phyloP scores from a whole-genome alignment of 2,797 vertebrate genomes.

The Lagocephalus sceleratus region DNA sequence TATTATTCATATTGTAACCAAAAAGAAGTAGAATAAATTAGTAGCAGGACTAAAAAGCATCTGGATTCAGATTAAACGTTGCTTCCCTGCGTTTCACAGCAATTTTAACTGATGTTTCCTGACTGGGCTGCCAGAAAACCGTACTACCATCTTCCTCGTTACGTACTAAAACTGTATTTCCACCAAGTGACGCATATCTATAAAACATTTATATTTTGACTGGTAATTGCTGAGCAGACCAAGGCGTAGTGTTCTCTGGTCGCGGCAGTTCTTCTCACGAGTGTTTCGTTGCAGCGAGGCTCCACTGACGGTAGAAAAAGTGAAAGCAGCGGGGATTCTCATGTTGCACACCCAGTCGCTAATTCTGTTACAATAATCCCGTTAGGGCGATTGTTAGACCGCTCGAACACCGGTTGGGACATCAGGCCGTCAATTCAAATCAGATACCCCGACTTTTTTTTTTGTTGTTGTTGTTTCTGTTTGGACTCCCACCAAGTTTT shows the following conservation, averaged over 20 bases:
- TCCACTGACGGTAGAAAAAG: too few species aligned
- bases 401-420: constrained; percentile 24
- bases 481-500: background rate
- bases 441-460: constrained; percentile 7
- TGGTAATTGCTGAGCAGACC: background rate
- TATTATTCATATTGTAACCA: constrained; percentile 33
- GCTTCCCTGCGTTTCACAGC: constrained; percentile 37
- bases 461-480: constrained; percentile 2
- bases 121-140: too few species aligned
- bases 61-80: constrained; percentile 53
- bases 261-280: constrained; percentile 3
- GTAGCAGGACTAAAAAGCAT: constrained; percentile 46
- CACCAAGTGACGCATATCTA: too few species aligned
- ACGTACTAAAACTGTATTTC: too few species aligned
- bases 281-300: constrained; percentile 4
- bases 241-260: too few species aligned
- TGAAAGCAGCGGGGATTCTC: too few species aligned
- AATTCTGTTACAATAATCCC: constrained; percentile 38
- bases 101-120: constrained; percentile 53
- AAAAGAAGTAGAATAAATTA: constrained; percentile 32
- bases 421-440: constrained; percentile 21
- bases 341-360: too few species aligned
- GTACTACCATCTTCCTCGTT: too few species aligned
- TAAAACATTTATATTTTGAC: constrained; percentile 39
- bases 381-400: constrained; percentile 27